These are phyloP conservation scores for Euzophera pinguis DNA, from an alignment of 2,888 invertebrate species.

Conservation along the genomic window DNA sequence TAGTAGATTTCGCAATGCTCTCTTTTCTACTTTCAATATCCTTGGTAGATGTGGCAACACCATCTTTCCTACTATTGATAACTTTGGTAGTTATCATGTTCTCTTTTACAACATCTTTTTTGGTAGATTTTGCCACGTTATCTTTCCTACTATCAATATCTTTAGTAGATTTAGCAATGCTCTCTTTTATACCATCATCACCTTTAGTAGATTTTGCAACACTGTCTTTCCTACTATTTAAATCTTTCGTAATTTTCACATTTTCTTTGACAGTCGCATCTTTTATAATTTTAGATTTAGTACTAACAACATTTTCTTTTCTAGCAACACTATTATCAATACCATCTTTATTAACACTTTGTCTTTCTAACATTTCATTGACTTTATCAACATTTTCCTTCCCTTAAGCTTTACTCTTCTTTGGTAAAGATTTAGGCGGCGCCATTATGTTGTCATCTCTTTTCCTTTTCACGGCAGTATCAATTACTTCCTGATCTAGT, in stretches of 20 bases:
- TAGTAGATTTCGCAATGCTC: neutral
- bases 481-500: slow-evolving; percentile 29
- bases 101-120: neutral
- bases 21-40: neutral
- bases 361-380: neutral
- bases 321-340: neutral
- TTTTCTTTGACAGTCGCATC: neutral
- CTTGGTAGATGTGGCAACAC: neutral
- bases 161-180: neutral
- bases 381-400: slow-evolving; percentile 33
- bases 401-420: slow-evolving; percentile 43
- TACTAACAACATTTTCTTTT: slow-evolving; percentile 5
- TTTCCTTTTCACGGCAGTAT: slow-evolving; percentile 23
- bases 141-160: neutral
- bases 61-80: neutral
- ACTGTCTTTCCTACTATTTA: neutral
- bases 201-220: neutral
- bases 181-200: neutral
- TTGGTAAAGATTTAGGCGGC: slow-evolving; percentile 57
- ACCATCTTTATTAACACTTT: slow-evolving; percentile 1
- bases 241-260: neutral
- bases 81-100: too few species aligned
- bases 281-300: slow-evolving; percentile 8
- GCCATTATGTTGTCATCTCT: slow-evolving; percentile 52
- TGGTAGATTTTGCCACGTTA: neutral